Base-by-base conservation (phyloP, 37 sponge, comb jelly and placozoan species). In the Halisarca cf. caerulea region DNA sequence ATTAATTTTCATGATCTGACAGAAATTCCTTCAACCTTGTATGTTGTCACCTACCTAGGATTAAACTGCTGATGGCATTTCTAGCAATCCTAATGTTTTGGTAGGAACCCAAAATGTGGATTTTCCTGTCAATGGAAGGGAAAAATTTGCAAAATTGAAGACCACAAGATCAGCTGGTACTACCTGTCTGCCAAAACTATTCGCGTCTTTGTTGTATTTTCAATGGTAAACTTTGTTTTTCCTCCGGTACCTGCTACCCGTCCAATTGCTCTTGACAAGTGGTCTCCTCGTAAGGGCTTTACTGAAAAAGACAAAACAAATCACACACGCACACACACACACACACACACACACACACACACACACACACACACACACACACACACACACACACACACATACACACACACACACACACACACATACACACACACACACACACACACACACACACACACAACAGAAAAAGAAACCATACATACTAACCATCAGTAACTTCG, bases 151-250 rank as follows among this genome's bases (percentile, higher is more conserved):
- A 20, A 4, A 60, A 27, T 24, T 7, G 28, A 3, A 80, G 23
- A 78, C 32, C 33, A 58, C 4, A 23, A 23, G 6, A 15, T 14
- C 9, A 58, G 3, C 2, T 23, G 8, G n/a, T n/a, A 68, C 70
- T 35, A 96, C 96, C 94, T 93, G 80, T 99, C 99, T 39, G 99
- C 99, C 24, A 99, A 79, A 21, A 97, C 96, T 20, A 99, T 97
- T 23, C 99, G 79, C 1, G 99, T 99, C 86, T 99, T 99, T 3
- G 99, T 99, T 39, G 97, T 96, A 90, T 99, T 99, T 79, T 99
- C 99, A 70, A 99, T 97, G 6, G 99, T 99, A 78, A 95, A 99
- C 89, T 99, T 99, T 21, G 99, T 99, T 90, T 95, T 97, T 11
- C 99, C 99, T 2, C 99, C 99, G 4, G 77, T 93, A 0, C 99